Evolutionary conservation across 2,797 vertebrate genomes (phyloP).

Genomic region (Gadopsis bispinosus): DNA sequence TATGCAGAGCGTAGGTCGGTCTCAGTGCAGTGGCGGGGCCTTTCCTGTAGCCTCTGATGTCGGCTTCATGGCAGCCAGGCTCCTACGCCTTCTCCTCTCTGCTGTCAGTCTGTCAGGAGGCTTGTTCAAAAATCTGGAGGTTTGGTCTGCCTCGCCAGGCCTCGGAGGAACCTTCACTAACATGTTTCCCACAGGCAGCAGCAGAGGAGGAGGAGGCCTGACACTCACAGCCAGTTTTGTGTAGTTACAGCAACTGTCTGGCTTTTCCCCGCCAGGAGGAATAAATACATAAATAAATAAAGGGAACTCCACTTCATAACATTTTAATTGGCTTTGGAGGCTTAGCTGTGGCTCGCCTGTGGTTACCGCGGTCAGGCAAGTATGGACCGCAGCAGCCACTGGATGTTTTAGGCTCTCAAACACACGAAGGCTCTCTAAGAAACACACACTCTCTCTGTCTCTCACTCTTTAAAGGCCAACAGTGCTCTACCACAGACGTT

Average conservation of each 20-base stretch:
- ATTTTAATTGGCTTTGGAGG: slow-evolving; percentile 84
- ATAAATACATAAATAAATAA: slow-evolving; percentile 74
- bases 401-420: slow-evolving; percentile 72
- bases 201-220: slow-evolving; percentile 47
- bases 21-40: slow-evolving; percentile 52
- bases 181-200: slow-evolving; percentile 64
- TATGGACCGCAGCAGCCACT: slow-evolving; percentile 73
- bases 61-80: slow-evolving; percentile 52
- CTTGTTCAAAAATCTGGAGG: slow-evolving; percentile 47
- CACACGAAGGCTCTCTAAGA: slow-evolving; percentile 50
- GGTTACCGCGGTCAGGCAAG: slow-evolving; percentile 78
- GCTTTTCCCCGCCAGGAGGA: slow-evolving; percentile 63
- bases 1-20: slow-evolving; percentile 55
- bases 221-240: slow-evolving; percentile 60
- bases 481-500: slow-evolving; percentile 57
- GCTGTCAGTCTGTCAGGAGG: slow-evolving; percentile 61
- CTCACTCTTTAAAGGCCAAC: slow-evolving; percentile 58
- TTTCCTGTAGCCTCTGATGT: slow-evolving; percentile 71
- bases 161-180: slow-evolving; percentile 64
- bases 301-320: slow-evolving; percentile 80
- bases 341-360: slow-evolving; percentile 81
- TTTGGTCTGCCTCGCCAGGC: slow-evolving; percentile 57
- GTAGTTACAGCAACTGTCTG: slow-evolving; percentile 71
- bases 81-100: slow-evolving; percentile 40
- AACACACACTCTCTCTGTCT: slow-evolving; percentile 42